Conservation (phyloP, 2,888 invertebrate genomes). For the Ochropleura leucogaster region DNA sequence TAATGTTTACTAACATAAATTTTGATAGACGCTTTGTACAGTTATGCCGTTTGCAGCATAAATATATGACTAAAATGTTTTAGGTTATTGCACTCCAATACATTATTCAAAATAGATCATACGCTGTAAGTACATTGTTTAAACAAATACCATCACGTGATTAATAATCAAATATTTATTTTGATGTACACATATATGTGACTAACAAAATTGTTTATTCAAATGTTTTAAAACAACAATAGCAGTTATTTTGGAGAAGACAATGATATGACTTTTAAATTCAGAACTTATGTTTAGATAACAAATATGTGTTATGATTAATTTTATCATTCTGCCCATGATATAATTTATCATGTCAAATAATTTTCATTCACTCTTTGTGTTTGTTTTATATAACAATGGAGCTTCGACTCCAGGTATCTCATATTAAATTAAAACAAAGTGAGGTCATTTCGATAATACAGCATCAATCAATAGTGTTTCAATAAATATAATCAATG, state of each 20-base stretch:
- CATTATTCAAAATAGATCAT: constrained; percentile 38
- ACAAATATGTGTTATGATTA: constrained; percentile 27
- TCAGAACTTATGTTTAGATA: constrained; percentile 26
- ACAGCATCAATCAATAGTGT: not conserved
- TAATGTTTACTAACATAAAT: not conserved
- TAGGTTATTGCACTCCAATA: constrained; percentile 45
- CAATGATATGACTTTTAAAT: constrained; percentile 11
- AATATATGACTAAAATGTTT: constrained; percentile 36
- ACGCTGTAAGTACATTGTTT: constrained; percentile 38
- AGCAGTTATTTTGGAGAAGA: constrained; percentile 10
- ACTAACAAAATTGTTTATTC: constrained; percentile 31
- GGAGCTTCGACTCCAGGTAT: not conserved
- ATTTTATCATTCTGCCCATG: constrained; percentile 8
- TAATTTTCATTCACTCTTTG: not conserved
- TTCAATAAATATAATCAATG: too few relatives aligned
- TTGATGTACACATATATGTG: constrained; percentile 7
- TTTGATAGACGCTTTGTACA: not conserved
- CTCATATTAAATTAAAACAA: not conserved
- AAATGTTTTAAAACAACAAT: constrained; percentile 33
- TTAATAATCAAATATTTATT: constrained; percentile 31
- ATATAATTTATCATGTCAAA: not conserved
- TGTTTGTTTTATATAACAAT: constrained; percentile 13
- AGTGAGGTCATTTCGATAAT: not conserved
- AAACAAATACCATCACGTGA: constrained; percentile 35
- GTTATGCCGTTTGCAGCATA: constrained; percentile 12